Conservation (phyloP, 2,888 invertebrate species). For the Tillus elongatus region DNA sequence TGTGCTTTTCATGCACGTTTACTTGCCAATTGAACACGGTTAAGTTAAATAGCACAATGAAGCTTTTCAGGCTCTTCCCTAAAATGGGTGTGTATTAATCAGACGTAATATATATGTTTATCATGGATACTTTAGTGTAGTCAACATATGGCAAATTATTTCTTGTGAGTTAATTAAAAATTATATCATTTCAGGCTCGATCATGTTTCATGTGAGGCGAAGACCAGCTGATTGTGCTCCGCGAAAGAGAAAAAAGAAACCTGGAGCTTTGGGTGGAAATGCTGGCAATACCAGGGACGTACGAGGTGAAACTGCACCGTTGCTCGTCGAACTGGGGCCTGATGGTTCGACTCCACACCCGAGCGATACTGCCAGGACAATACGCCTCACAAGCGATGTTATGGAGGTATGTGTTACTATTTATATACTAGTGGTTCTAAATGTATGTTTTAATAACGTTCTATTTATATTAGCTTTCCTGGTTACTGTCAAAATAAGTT, state of each 20-base stretch:
- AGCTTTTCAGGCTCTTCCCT: too few relatives aligned
- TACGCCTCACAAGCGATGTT: conserved; percentile 54
- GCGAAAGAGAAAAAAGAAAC: conserved; percentile 77
- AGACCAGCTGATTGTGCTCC: conserved; percentile 86
- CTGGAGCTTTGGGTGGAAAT: conserved; percentile 43
- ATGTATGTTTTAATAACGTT: too few relatives aligned
- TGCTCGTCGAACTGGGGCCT: conserved; percentile 74
- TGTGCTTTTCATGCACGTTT: too few relatives aligned
- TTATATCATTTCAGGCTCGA: conserved; percentile 61
- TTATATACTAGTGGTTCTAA: too few relatives aligned
- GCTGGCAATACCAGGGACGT: conserved; percentile 50
- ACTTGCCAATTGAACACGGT: too few relatives aligned
- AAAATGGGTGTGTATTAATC: too few relatives aligned
- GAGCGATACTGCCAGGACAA: conserved; percentile 52
- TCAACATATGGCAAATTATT: too few relatives aligned
- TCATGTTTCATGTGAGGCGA: conserved; percentile 94
- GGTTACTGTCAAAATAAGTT: background rate
- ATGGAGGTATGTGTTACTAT: conserved; percentile 49
- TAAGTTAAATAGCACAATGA: too few relatives aligned
- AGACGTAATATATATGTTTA: too few relatives aligned
- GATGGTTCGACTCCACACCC: conserved; percentile 57
- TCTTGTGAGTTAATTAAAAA: background rate
- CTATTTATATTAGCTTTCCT: too few relatives aligned
- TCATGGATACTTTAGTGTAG: too few relatives aligned
- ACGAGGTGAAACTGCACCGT: conserved; percentile 53